Percentiles rank a stretch among this genome's conserved stretches.
These are phyloP conservation scores for Empis stercorea DNA, from an alignment of 2,888 invertebrate species.

Conservation along the genomic window DNA sequence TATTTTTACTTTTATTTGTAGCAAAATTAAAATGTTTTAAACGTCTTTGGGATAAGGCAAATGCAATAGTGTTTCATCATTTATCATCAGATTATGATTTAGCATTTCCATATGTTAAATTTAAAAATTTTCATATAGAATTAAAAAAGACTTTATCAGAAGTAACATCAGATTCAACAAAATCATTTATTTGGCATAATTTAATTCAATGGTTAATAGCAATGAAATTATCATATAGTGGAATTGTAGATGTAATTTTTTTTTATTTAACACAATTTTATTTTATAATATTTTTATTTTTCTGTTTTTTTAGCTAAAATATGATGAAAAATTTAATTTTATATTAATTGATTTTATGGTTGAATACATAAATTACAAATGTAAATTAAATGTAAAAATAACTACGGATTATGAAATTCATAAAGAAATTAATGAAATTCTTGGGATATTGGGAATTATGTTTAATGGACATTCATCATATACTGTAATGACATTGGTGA, in stretches of 20 bases:
- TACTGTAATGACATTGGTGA: constrained; percentile 13
- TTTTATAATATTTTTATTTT: neutral
- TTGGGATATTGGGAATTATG: constrained; percentile 8
- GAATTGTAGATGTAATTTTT: constrained; percentile 11
- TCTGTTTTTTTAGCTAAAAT: constrained; percentile 11
- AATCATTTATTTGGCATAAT: constrained; percentile 13
- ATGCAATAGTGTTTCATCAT: constrained; percentile 11
- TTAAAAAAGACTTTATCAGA: constrained; percentile 5
- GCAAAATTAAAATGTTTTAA: constrained; percentile 9
- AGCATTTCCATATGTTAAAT: constrained; percentile 11
- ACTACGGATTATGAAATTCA: constrained; percentile 7
- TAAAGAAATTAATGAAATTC: constrained; percentile 9
- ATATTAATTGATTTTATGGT: constrained; percentile 14
- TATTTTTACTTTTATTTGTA: constrained; percentile 1
- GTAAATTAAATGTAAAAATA: constrained; percentile 5
- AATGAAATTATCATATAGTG: constrained; percentile 11
- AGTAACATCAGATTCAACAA: constrained; percentile 5
- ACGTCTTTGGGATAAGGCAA: constrained; percentile 6
- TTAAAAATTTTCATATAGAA: constrained; percentile 8
- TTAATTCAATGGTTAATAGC: constrained; percentile 13
- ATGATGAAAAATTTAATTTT: constrained; percentile 13
- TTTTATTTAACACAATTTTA: too few species aligned
- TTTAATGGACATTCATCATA: constrained; percentile 11
- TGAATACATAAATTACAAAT: constrained; percentile 15
- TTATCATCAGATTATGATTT: constrained; percentile 4